Evolutionary conservation across 2,888 invertebrate genomes (phyloP).

Genomic region (Eilema caniola): DNA sequence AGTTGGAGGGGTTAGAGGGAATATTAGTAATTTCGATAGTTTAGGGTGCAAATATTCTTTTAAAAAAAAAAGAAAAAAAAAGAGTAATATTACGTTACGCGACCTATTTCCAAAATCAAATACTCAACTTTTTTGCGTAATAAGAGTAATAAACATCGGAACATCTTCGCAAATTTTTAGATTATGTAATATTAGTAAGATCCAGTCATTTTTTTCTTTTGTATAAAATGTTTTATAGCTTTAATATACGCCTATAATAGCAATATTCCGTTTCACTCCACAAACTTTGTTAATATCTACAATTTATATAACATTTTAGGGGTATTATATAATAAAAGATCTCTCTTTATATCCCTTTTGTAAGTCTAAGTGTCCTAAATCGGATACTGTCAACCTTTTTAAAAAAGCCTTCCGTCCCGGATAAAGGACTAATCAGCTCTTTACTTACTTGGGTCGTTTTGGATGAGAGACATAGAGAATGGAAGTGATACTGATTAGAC

Average conservation of each 20-base stretch:
- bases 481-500: constrained; percentile 28
- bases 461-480: constrained; percentile 20
- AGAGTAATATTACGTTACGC: too few species aligned
- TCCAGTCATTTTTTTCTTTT: too few species aligned
- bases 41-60: too few species aligned
- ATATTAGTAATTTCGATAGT: too few species aligned
- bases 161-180: too few species aligned
- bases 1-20: too few species aligned
- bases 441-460: constrained; percentile 34
- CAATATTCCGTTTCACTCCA: constrained; percentile 3
- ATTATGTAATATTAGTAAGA: too few species aligned
- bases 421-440: constrained; percentile 59
- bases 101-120: too few species aligned
- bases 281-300: not conserved
- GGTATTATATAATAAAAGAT: constrained; percentile 20
- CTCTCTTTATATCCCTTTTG: constrained; percentile 26
- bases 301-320: constrained; percentile 7
- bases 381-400: constrained; percentile 58
- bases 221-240: too few species aligned
- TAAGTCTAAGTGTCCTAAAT: constrained; percentile 40
- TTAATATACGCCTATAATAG: not conserved
- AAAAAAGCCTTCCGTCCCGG: constrained; percentile 44
- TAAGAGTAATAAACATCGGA: too few species aligned
- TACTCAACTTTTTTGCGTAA: too few species aligned
- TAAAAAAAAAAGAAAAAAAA: too few species aligned